Percentiles rank a stretch among this genome's conserved stretches.
Evolutionary conservation across 2,888 invertebrate genomes (phyloP).

Genomic region (Pachymerium ferrugineum): DNA sequence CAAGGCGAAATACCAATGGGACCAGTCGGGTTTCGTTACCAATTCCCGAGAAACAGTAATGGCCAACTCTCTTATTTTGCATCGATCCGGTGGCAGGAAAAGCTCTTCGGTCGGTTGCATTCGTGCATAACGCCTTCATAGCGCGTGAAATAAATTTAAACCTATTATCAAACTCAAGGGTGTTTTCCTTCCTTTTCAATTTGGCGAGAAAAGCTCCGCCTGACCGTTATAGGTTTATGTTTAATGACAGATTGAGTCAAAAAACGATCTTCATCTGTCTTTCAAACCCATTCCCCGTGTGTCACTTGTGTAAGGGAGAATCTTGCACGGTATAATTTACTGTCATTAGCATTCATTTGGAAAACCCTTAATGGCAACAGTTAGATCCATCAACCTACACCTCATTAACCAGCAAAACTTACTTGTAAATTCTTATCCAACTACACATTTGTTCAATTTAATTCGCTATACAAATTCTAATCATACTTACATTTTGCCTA

Average conservation of each 20-base stretch:
- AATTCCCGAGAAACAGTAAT: background rate
- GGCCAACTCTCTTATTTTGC: background rate
- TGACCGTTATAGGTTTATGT: background rate
- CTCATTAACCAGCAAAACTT: background rate
- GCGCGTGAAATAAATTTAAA: background rate
- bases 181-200: background rate
- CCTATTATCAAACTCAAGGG: background rate
- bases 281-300: background rate
- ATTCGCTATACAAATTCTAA: background rate
- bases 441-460: background rate
- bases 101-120: background rate
- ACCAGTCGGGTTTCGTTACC: background rate
- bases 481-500: background rate
- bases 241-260: background rate
- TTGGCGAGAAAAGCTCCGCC: background rate
- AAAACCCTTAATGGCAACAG: background rate
- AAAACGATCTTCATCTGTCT: background rate
- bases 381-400: background rate
- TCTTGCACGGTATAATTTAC: slow-evolving; percentile 16
- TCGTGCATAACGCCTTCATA: background rate
- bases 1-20: slow-evolving; percentile 7
- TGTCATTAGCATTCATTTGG: slow-evolving; percentile 3
- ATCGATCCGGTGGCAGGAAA: background rate
- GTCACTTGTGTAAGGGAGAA: background rate
- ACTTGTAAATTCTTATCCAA: background rate